phyloP scores from a whole-genome alignment of 2,888 invertebrate species.

The Epistrophe grossulariae region DNA sequence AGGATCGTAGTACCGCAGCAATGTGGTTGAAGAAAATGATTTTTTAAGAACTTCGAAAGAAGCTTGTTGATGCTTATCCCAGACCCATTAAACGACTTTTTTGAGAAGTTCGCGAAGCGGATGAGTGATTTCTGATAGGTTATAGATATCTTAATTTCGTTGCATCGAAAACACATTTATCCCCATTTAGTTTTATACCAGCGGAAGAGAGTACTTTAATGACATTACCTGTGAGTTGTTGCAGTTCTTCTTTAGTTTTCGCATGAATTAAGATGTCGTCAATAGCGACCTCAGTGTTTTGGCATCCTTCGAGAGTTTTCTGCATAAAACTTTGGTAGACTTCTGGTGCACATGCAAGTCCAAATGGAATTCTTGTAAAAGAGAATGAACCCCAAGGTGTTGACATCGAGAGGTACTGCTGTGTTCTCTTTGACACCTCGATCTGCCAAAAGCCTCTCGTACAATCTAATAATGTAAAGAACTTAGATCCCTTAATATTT shows the following conservation, averaged over 20 bases:
- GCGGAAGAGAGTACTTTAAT: constrained; percentile 58
- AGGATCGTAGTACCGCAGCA: constrained; percentile 78
- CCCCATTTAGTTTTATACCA: constrained; percentile 77
- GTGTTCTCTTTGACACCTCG: constrained; percentile 60
- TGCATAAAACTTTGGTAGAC: constrained; percentile 76
- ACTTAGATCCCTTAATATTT: constrained; percentile 64
- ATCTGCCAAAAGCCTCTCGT: too few species aligned
- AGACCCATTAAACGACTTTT: constrained; percentile 51
- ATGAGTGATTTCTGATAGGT: constrained; percentile 55
- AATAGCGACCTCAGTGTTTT: constrained; percentile 75
- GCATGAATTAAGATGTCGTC: constrained; percentile 77
- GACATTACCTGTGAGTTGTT: constrained; percentile 71
- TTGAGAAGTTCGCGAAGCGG: constrained; percentile 53
- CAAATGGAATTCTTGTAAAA: constrained; percentile 69
- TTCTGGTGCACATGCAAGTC: constrained; percentile 77
- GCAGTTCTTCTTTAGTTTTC: constrained; percentile 71
- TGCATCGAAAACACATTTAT: constrained; percentile 76
- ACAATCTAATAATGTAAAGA: too few species aligned
- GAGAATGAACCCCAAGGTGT: constrained; percentile 76
- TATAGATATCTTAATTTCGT: constrained; percentile 57
- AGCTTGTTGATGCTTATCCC: constrained; percentile 48
- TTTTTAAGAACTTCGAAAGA: constrained; percentile 58
- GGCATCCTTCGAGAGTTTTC: constrained; percentile 60
- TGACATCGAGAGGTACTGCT: constrained; percentile 72
- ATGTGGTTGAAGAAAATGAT: constrained; percentile 67